These are phyloP conservation scores for Centropus bengalensis DNA, from an alignment of 2,113 vertebrate genomes.

Conservation along the genomic window DNA sequence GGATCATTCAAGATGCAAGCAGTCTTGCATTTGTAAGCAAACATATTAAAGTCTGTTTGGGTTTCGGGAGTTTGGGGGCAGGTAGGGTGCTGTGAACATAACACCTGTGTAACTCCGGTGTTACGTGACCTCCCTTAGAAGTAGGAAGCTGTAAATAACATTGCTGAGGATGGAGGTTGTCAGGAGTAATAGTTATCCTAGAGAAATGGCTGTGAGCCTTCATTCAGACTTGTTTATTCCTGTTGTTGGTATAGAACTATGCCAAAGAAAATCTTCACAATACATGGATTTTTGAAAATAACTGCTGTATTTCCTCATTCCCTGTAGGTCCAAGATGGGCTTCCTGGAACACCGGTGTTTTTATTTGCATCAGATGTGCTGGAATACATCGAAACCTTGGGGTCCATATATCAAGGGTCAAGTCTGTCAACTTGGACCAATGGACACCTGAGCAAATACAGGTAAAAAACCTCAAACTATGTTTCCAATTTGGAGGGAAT, in stretches of 20 bases:
- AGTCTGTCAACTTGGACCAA: conserved; percentile 98
- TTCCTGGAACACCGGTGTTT: conserved; percentile 98
- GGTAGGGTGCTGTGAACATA: not conserved
- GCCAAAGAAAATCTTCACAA: not conserved
- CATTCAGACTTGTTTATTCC: not conserved
- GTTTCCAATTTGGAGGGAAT: not conserved
- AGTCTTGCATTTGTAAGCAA: not conserved
- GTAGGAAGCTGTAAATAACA: not conserved
- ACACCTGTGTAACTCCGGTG: not conserved
- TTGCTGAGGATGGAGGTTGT: not conserved
- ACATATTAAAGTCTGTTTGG: not conserved
- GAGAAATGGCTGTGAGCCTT: not conserved
- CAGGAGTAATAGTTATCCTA: not conserved
- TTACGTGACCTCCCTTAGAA: not conserved
- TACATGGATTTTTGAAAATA: not conserved
- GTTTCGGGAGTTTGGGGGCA: not conserved
- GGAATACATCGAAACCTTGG: conserved; percentile 98
- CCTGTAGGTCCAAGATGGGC: conserved; percentile 94
- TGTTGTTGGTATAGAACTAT: not conserved
- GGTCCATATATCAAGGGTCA: conserved; percentile 98
- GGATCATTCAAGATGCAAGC: not conserved
- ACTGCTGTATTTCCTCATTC: not conserved
- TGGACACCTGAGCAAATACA: conserved; percentile 99
- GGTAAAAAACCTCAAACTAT: conserved; percentile 72
- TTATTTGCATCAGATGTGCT: conserved; percentile 98